These are phyloP conservation scores for Brachyistius frenatus DNA, from an alignment of 2,113 vertebrate species.

Conservation along the genomic window DNA sequence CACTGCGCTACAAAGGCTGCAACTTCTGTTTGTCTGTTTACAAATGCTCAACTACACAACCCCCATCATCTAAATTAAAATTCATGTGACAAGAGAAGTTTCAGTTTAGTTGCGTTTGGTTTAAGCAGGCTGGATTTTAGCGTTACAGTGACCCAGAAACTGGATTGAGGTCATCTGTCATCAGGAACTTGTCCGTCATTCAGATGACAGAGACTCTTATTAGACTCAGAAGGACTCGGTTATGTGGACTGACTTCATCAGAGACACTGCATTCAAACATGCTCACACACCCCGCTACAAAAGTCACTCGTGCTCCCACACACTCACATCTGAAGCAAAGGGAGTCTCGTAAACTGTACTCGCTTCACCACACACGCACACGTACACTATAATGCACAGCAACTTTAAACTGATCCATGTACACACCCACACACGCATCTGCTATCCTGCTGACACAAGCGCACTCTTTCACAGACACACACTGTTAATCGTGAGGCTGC, in stretches of 20 bases:
- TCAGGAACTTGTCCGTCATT: conserved; percentile 17
- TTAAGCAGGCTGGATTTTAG: conserved; percentile 5
- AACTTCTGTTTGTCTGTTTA: background rate
- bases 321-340: conserved; percentile 1
- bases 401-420: conserved; percentile 8
- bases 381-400: conserved; percentile 11
- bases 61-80: too few species aligned
- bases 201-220: conserved; percentile 45
- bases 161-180: conserved; percentile 6
- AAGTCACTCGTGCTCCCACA: conserved; percentile 1
- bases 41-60: too few species aligned
- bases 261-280: conserved; percentile 13
- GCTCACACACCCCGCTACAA: background rate
- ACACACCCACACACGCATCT: conserved; percentile 57
- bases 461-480: conserved; percentile 21
- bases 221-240: conserved; percentile 12
- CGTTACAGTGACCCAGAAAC: conserved; percentile 47
- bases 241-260: conserved; percentile 11
- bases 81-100: background rate
- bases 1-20: too few species aligned
- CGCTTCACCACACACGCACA: conserved; percentile 21
- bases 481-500: conserved; percentile 7
- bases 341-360: background rate
- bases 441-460: conserved; percentile 48
- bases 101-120: background rate